Percentiles rank a stretch among this genome's conserved stretches.
Evolutionary conservation across 2,113 vertebrate species (phyloP).

Genomic region (Dipodomys ordii): DNA sequence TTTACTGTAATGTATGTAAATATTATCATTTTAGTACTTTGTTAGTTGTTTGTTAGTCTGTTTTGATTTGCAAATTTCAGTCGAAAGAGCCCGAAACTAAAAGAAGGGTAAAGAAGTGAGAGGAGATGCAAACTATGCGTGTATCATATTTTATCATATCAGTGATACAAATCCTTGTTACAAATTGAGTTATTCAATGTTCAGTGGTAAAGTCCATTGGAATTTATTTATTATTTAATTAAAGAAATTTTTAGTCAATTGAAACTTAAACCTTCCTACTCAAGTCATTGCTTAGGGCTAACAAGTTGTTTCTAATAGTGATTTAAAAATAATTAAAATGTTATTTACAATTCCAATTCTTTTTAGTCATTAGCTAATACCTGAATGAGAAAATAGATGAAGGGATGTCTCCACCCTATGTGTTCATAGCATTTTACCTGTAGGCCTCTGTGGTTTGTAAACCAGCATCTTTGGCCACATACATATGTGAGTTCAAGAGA

Average conservation of each 20-base stretch:
- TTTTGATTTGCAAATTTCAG: conserved; percentile 4
- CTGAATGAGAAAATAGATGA: not conserved
- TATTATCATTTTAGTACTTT: not conserved
- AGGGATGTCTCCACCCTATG: not conserved
- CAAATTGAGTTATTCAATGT: not conserved
- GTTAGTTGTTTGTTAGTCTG: not conserved
- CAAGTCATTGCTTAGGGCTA: conserved; percentile 37
- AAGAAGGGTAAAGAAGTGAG: not conserved
- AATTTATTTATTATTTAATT: too few relatives aligned
- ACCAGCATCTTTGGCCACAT: not conserved
- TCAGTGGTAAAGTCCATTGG: not conserved
- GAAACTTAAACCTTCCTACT: conserved; percentile 21
- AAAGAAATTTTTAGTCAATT: not conserved
- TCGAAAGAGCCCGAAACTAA: conserved; percentile 26
- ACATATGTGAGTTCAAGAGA: not conserved
- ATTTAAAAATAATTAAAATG: conserved; percentile 37
- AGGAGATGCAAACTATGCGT: not conserved
- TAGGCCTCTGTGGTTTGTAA: not conserved
- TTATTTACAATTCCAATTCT: not conserved
- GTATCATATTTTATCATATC: not conserved
- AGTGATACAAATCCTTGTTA: conserved; percentile 27
- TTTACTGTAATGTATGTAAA: conserved; percentile 14
- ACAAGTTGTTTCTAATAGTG: not conserved
- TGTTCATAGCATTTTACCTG: not conserved
- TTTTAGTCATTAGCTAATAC: not conserved